These are phyloP conservation scores for Palythoa grandiflora DNA, from an alignment of 92 coral and sea anemone genomes.

Conservation along the genomic window DNA sequence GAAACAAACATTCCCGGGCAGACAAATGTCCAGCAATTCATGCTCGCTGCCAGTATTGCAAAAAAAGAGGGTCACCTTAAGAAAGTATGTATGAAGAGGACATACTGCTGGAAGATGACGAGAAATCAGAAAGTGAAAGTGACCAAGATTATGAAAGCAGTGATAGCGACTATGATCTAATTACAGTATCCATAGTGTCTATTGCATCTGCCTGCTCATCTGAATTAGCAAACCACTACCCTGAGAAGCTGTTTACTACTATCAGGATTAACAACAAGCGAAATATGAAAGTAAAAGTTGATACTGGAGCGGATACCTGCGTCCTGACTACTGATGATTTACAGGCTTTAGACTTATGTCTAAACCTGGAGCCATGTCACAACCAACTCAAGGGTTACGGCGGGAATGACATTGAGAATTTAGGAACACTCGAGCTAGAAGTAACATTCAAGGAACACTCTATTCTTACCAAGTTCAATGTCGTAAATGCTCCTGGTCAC, in stretches of 20 bases:
- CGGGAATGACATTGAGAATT: not conserved
- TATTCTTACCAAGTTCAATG: no score
- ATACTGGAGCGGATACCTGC: not conserved
- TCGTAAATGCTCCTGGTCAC: no score
- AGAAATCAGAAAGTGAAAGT: constrained; percentile 18
- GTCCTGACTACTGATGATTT: no score
- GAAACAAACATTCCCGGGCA: constrained; percentile 45
- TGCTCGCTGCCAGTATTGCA: constrained; percentile 51
- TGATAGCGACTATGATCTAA: constrained; percentile 21
- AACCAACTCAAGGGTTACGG: not conserved
- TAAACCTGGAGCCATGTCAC: no score
- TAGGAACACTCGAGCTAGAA: not conserved
- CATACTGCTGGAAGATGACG: constrained; percentile 25
- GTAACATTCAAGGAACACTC: not conserved
- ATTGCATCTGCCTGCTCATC: constrained; percentile 22
- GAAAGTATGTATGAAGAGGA: constrained; percentile 35
- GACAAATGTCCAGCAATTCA: constrained; percentile 59
- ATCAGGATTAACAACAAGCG: not conserved
- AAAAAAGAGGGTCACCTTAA: constrained; percentile 22
- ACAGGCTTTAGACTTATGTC: no score
- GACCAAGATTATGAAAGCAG: constrained; percentile 24
- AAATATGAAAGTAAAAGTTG: not conserved
- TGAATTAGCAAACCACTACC: constrained; percentile 6
- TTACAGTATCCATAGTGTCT: constrained; percentile 13
- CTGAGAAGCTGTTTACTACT: constrained; percentile 3